Conservation (phyloP, 1,140 invertebrate species). For the Chionoecetes opilio region DNA sequence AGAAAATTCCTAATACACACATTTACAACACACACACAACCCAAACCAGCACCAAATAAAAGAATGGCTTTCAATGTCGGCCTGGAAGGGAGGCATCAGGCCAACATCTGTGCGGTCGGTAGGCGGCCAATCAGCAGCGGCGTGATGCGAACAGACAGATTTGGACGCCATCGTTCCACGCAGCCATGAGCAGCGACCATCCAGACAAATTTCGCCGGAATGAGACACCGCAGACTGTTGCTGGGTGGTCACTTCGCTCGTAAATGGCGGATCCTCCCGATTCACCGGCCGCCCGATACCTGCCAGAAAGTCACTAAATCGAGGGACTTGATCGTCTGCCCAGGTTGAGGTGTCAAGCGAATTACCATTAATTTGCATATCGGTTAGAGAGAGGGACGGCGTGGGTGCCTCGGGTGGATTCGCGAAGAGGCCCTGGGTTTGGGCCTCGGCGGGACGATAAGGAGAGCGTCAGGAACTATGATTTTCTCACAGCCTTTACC, state of each 20-base stretch:
- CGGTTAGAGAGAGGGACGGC: too few relatives aligned
- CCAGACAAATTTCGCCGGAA: slow-evolving; percentile 31
- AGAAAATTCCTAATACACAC: too few relatives aligned
- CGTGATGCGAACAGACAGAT: slow-evolving; percentile 47
- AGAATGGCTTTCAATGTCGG: too few relatives aligned
- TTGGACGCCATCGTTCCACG: neutral
- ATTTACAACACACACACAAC: too few relatives aligned
- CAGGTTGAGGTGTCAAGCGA: slow-evolving; percentile 42
- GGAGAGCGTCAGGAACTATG: too few relatives aligned
- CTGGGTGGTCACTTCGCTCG: slow-evolving; percentile 8
- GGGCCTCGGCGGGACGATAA: too few relatives aligned
- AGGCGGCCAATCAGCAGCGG: slow-evolving; percentile 32
- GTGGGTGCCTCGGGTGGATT: too few relatives aligned
- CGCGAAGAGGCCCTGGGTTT: too few relatives aligned
- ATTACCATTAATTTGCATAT: slow-evolving; percentile 61
- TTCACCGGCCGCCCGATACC: slow-evolving; percentile 6
- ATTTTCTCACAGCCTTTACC: too few relatives aligned
- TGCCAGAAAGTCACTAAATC: slow-evolving; percentile 49
- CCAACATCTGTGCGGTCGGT: neutral
- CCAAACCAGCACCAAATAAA: too few relatives aligned
- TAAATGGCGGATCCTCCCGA: slow-evolving; percentile 48
- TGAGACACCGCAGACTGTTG: slow-evolving; percentile 2
- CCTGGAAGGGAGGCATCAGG: neutral
- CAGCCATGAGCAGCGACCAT: neutral
- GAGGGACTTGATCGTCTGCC: slow-evolving; percentile 42